Conservation (phyloP, 1,140 invertebrate species). For the Globodera rostochiensis region DNA sequence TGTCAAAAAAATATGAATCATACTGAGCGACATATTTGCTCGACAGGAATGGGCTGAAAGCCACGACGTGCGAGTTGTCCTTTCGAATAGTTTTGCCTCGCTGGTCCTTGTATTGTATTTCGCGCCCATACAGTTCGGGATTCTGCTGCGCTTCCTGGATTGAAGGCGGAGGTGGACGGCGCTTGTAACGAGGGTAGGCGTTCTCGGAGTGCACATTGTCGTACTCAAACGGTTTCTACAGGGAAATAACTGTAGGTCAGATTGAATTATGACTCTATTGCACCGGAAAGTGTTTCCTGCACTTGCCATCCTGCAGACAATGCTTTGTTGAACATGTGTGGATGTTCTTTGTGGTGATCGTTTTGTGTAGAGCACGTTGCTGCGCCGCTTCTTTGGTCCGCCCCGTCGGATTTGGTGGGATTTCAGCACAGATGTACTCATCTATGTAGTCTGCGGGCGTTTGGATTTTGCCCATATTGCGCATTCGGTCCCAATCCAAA, state of each 20-base stretch:
- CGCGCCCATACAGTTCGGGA: neutral
- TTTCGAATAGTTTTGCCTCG: neutral
- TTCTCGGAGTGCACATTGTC: neutral
- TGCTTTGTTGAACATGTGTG: no score
- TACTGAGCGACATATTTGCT: neutral
- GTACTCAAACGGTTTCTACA: neutral
- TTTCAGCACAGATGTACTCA: no score
- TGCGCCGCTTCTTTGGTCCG: no score
- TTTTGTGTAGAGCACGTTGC: no score
- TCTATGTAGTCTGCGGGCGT: neutral
- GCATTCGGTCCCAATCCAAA: neutral
- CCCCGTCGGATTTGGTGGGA: no score
- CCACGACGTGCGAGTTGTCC: neutral
- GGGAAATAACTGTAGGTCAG: no score
- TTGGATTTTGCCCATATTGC: neutral
- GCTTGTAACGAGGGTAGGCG: neutral
- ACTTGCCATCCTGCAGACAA: no score
- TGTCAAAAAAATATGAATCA: no score
- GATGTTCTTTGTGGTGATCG: no score
- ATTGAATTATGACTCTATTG: no score
- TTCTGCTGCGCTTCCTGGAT: neutral
- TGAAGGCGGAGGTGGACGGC: neutral
- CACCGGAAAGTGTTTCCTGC: no score
- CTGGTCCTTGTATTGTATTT: neutral
- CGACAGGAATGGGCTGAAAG: neutral